Evolutionary conservation across 2,797 vertebrate species (phyloP), one percentile per base, ranked within the genome.

Genomic region (Cuculus canorus): DNA sequence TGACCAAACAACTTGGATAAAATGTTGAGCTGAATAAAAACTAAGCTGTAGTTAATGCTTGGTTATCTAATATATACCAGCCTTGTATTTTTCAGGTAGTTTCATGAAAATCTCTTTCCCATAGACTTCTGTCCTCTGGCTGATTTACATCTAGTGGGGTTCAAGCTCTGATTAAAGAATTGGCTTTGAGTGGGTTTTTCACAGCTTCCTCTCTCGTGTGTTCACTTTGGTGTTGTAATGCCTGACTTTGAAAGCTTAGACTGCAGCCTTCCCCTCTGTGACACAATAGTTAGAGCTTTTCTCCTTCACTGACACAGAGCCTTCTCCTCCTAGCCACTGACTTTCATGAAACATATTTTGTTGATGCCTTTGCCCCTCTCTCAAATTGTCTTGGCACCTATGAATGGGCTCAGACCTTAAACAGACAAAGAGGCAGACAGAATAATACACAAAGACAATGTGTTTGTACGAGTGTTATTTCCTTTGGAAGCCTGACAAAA

Each of bases 401-500:
- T 78, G 69, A 86, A 75, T 64, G n/a, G 60, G 41, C 37, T 92
- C 47, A 81, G 72, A 86, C 70, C 41, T 86, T 50, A 43, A 72
- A 59, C 9, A 76, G 39, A 8, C 1, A 43, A 50, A 65, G 41
- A 76, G 45, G 54, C 57, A 73, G 47, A 33, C 21, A 9, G 66
- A 70, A 41, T 24, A 4, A 68, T 48, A 45, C 21, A 53, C 32
- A 30, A 19, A 73, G 50, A 48, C 57, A 69, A 4, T 61, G 63
- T 43, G 39, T 37, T 88, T 94, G 88, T 85, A 86, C 61, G 82
- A 91, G 63, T 47, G 43, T 84, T 69, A 63, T 69, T 93, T 96
- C 76, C 72, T 93, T 86, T 93, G 66, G 77, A 92, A 86, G 88
- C 24, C 43, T 90, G 86, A 93, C 70, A 88, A 54, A 91, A 90